Evolutionary conservation across 2,888 invertebrate species (phyloP), one percentile per base, ranked within the genome.

Genomic region (Nephrocerus scutellatus): DNA sequence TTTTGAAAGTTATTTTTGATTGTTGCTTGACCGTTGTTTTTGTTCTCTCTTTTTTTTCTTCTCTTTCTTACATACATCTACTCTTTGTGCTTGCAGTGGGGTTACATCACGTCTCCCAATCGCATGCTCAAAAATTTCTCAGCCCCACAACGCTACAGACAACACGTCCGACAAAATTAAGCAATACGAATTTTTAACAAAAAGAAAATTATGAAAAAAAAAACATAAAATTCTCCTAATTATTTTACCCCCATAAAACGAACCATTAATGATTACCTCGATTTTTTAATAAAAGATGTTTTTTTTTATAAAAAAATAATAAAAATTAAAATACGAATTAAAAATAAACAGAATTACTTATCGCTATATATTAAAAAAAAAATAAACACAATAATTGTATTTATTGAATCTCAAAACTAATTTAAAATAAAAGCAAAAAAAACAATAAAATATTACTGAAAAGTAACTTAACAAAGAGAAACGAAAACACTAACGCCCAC

Each of bases 71-170:
- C n/a, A n/a, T n/a, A n/a, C n/a, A n/a, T n/a, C n/a, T n/a, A n/a
- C n/a, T n/a, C n/a, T 39, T 52, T 50, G 46, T 54, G 81, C 80
- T 85, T 84, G 80, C 85, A 86, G 85, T 84, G 79, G 82, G 84
- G 79, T 84, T 84, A 79, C 82, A n/a, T n/a, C n/a, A 84, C 78
- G 82, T 83, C 78, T 83, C 83, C 79, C 82, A 84, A 80, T 59
- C 84, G 84, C 84, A 85, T 84, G 79, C 82, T 83, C 76, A 75
- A 74, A 74, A 56, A n/a, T n/a, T n/a, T n/a, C n/a, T 34, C 38
- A 28, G 34, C 40, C 26, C 45, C 41, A 41, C 47, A 46, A 43
- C 39, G 29, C 39, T 40, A 26, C 46, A 46, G 39, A 33, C 44
- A 32, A 43, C 44, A 46, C 47, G 45, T 32, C 36, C 39, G 20